A percentile compares a stretch with the other conserved stretches of the same genome.
Conservation (phyloP, 2,113 vertebrate genomes). For the Ciconia maguari region DNA sequence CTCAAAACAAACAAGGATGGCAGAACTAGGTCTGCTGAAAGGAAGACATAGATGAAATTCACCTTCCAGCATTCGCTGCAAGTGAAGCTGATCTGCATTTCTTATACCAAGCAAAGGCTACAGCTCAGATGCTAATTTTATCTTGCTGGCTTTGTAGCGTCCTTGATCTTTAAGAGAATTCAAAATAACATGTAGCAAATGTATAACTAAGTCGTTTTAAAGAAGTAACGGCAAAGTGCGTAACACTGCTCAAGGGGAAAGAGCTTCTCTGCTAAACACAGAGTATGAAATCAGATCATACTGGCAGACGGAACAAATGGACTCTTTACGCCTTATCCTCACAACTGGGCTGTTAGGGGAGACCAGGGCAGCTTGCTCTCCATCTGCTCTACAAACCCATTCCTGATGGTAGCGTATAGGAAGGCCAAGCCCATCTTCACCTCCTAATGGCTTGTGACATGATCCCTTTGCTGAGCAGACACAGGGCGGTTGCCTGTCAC, state of each 20-base stretch:
- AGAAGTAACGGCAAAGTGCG: constrained; percentile 44
- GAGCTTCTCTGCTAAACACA: not conserved
- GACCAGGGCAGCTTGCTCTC: not conserved
- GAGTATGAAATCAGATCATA: constrained; percentile 8
- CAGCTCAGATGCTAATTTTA: constrained; percentile 63
- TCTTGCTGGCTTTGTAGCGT: constrained; percentile 53
- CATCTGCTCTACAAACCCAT: not conserved
- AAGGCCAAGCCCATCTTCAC: not conserved
- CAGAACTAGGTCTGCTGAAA: constrained; percentile 54
- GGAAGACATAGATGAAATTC: constrained; percentile 8
- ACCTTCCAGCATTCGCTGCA: constrained; percentile 33
- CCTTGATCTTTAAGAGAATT: constrained; percentile 66
- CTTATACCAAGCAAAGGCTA: constrained; percentile 37
- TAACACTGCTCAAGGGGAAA: constrained; percentile 50
- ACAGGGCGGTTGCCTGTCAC: rapidly evolving
- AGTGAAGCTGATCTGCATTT: constrained; percentile 45
- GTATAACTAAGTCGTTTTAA: constrained; percentile 41
- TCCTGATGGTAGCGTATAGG: not conserved
- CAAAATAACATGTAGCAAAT: constrained; percentile 58
- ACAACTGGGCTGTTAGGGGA: not conserved
- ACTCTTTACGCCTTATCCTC: not conserved
- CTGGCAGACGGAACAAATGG: constrained; percentile 2
- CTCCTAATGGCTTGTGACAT: not conserved
- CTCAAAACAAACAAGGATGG: not conserved
- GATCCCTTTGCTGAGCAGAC: not conserved